phyloP scores from a whole-genome alignment of 2,113 vertebrate genomes.

The Brienomyrus brachyistius region DNA sequence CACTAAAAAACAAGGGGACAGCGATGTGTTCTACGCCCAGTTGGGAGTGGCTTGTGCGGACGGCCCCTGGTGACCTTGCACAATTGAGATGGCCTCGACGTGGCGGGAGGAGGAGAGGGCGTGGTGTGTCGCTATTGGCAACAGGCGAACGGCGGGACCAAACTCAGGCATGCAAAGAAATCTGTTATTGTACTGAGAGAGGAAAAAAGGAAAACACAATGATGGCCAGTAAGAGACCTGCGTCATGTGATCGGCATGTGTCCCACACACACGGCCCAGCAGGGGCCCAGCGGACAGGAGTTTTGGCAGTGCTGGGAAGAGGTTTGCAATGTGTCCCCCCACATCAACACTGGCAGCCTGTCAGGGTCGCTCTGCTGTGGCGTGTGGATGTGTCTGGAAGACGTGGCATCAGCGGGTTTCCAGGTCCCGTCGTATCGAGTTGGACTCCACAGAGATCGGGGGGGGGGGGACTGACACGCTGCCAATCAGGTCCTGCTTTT shows the following conservation, averaged over 20 bases:
- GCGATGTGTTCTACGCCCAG: not conserved
- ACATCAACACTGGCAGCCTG: not conserved
- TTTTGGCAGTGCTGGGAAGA: not conserved
- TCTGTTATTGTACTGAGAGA: not conserved
- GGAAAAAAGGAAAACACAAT: not conserved
- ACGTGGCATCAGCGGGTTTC: not conserved
- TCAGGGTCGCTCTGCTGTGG: not conserved
- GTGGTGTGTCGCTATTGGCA: not conserved
- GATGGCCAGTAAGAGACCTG: not conserved
- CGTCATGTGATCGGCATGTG: not conserved
- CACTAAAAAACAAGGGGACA: not conserved
- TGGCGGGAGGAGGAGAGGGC: not conserved
- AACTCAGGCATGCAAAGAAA: not conserved
- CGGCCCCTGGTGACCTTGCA: not conserved
- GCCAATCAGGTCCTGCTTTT: not conserved
- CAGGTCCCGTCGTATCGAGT: not conserved
- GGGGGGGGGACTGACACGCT: too few species aligned
- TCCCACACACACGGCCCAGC: not conserved
- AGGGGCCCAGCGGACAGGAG: not conserved
- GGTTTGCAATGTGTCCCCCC: not conserved
- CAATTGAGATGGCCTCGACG: not conserved
- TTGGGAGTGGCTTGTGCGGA: not conserved
- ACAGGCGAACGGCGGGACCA: not conserved
- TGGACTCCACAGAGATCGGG: not conserved
- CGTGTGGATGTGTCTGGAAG: not conserved